Evolutionary conservation across 1,140 invertebrate genomes (phyloP).

Genomic region (Drosophila chauvacae): DNA sequence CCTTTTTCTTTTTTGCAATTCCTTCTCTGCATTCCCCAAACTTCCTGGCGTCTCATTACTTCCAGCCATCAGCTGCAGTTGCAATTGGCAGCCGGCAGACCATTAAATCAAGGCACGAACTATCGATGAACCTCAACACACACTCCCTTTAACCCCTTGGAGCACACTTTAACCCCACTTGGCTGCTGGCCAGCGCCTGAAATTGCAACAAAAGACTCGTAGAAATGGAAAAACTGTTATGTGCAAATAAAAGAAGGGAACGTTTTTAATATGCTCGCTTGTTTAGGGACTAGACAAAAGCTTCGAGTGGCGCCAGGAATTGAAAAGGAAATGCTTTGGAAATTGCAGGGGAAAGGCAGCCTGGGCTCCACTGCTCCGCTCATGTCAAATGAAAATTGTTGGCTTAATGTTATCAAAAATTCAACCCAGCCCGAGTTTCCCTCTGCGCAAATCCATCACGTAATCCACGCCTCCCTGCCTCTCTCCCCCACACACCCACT

Average conservation of each 20-base stretch:
- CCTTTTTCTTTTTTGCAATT: constrained; percentile 25
- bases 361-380: background rate
- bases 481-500: constrained; percentile 37
- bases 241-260: constrained; percentile 62
- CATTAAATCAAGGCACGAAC: constrained; percentile 81
- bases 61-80: constrained; percentile 53
- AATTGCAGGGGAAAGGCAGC: constrained; percentile 1
- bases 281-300: constrained; percentile 65
- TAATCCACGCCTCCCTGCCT: constrained; percentile 43
- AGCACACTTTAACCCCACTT: constrained; percentile 44
- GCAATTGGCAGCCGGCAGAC: constrained; percentile 71
- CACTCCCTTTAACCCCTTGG: constrained; percentile 12
- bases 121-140: constrained; percentile 65
- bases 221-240: constrained; percentile 54
- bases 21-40: constrained; percentile 3
- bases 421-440: constrained; percentile 30
- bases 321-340: constrained; percentile 34
- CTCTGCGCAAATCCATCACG: constrained; percentile 50
- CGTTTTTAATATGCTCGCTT: constrained; percentile 68
- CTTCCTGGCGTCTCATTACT: constrained; percentile 37
- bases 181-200: constrained; percentile 48
- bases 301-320: constrained; percentile 64
- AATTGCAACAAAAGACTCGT: constrained; percentile 48
- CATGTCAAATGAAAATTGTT: constrained; percentile 77
- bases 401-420: constrained; percentile 77